Evolutionary conservation across 2,113 vertebrate species (phyloP), one percentile per base, ranked within the genome.

Genomic region (Sceloporus tristichus): DNA sequence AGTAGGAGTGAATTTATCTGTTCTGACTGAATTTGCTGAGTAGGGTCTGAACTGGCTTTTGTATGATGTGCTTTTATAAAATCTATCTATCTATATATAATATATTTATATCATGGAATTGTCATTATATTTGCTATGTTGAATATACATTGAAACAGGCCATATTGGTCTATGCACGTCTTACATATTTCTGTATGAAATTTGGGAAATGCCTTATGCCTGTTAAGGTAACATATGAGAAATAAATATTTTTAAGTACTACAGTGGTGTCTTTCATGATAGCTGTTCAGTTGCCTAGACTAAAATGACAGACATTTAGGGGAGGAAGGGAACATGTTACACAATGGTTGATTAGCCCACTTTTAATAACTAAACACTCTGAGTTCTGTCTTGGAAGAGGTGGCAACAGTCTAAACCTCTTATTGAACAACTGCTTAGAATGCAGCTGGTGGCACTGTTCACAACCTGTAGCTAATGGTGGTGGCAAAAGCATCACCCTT

Each of bases 151-250:
- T 93, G 79, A 93, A 96, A 93, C 95, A 93, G 97, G 97, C 98
- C 98, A 99, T 96, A 97, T 98, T 98, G 98, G 98, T 98, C 97
- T 96, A 96, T 97, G 96, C 94, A 92, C 95, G 91, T 95, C 92
- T 91, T 93, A 95, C 95, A 89, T 97, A 97, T 99, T 99, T 99
- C 97, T 99, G 97, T 98, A 94, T 98, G 98, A 99, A 99, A 99
- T 97, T 92, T 94, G 85, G 85, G 89, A 97, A 92, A 95, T 94
- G 91, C 91, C 96, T 96, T 95, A 96, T 97, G 97, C 95, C 95
- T 97, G 91, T 95, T 96, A 92, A 97, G 98, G 98, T 97, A 95
- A 92, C 96, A 93, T 94, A 94, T 96, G 96, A 97, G 95, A 97
- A 97, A 98, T 98, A 98, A 98, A 97, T 97, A 96, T 97, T 97